Evolutionary conservation across 2,113 vertebrate genomes (phyloP).

Genomic region (Tachysurus vachellii): DNA sequence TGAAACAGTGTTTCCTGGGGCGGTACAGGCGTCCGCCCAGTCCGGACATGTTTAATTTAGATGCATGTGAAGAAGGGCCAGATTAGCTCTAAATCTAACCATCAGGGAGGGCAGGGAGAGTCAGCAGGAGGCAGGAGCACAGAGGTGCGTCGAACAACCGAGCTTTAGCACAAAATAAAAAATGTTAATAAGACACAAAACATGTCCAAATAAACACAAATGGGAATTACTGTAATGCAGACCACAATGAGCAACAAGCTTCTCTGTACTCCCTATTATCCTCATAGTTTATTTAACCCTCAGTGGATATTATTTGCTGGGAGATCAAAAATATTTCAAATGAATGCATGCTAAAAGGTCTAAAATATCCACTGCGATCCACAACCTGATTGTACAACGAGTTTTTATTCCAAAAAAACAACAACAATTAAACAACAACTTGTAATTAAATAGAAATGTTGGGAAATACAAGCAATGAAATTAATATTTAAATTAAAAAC

Average conservation of each 20-base stretch:
- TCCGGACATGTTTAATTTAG: slow-evolving; percentile 75
- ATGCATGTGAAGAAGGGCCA: slow-evolving; percentile 61
- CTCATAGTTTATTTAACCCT: slow-evolving; percentile 19
- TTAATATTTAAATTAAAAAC: background rate
- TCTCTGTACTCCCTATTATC: background rate
- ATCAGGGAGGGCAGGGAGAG: slow-evolving; percentile 49
- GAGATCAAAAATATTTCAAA: slow-evolving; percentile 23
- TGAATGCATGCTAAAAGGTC: background rate
- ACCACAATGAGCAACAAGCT: background rate
- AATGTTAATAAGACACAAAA: background rate
- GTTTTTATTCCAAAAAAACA: background rate
- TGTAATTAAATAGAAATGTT: background rate
- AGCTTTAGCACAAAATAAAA: background rate
- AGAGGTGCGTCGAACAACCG: background rate
- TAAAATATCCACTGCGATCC: background rate
- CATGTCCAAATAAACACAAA: background rate
- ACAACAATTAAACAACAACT: background rate
- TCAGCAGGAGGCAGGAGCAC: slow-evolving; percentile 40
- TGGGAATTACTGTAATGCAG: background rate
- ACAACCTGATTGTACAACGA: background rate
- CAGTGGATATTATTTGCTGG: slow-evolving; percentile 3
- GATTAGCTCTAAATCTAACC: slow-evolving; percentile 55
- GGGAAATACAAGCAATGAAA: background rate
- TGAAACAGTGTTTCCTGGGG: slow-evolving; percentile 76
- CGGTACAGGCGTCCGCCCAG: slow-evolving; percentile 63